These are phyloP conservation scores for Eupithecia tripunctaria DNA, from an alignment of 2,888 invertebrate genomes.

Conservation along the genomic window DNA sequence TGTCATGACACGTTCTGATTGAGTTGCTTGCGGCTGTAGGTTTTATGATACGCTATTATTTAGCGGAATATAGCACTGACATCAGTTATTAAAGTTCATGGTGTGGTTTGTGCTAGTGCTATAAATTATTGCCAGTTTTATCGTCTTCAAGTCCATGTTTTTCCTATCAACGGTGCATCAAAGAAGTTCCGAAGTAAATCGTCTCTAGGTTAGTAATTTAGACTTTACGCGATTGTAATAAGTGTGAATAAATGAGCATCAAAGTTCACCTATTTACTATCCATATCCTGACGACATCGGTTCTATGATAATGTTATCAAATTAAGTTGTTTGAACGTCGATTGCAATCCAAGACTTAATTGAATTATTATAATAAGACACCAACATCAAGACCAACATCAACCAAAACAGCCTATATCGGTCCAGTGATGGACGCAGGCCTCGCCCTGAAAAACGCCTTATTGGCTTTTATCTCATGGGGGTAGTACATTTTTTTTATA, in stretches of 20 bases:
- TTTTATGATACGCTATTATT: constrained; percentile 8
- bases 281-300: neutral
- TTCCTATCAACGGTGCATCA: neutral
- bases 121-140: neutral
- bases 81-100: constrained; percentile 6
- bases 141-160: neutral
- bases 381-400: too few species aligned
- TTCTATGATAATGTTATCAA: neutral
- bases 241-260: neutral
- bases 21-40: constrained; percentile 3
- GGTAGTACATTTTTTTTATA: accelerated
- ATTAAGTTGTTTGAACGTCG: neutral
- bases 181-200: neutral
- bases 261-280: neutral
- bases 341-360: neutral
- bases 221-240: constrained; percentile 1
- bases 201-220: neutral
- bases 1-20: neutral
- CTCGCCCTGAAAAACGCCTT: too few species aligned
- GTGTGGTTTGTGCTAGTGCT: neutral
- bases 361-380: neutral
- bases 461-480: too few species aligned
- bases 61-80: constrained; percentile 11
- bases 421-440: too few species aligned
- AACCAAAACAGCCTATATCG: too few species aligned